These are phyloP conservation scores for Sciurus niger DNA, from an alignment of 2,113 vertebrate species.

Conservation along the genomic window DNA sequence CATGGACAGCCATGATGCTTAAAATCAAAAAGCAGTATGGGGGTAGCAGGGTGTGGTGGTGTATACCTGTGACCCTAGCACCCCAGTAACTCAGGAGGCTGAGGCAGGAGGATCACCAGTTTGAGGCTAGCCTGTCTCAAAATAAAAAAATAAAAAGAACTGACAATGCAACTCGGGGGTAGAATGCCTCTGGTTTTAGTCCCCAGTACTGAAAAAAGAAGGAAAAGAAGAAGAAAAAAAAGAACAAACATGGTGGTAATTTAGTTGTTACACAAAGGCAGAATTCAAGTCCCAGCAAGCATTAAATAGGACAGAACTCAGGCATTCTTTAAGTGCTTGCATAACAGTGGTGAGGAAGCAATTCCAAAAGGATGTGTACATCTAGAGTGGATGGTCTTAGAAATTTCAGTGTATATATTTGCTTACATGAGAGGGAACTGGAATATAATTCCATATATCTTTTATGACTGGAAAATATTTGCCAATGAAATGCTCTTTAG, in stretches of 20 bases:
- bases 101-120: too few relatives aligned
- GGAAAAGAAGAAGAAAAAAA: too few relatives aligned
- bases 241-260: not conserved
- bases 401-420: conserved; percentile 16
- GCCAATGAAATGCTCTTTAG: conserved; percentile 10
- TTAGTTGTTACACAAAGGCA: not conserved
- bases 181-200: too few relatives aligned
- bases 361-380: not conserved
- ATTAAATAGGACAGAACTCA: not conserved
- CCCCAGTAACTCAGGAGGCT: too few relatives aligned
- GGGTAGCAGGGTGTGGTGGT: too few relatives aligned
- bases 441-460: not conserved
- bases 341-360: not conserved
- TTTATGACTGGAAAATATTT: conserved; percentile 61
- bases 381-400: not conserved
- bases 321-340: not conserved
- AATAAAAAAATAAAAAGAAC: too few relatives aligned
- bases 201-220: too few relatives aligned
- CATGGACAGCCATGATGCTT: not conserved
- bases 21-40: not conserved
- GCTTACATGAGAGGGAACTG: conserved; percentile 45
- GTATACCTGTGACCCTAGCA: too few relatives aligned
- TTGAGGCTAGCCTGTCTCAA: too few relatives aligned
- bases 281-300: not conserved
- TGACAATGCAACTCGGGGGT: too few relatives aligned